phyloP scores from a whole-genome alignment of 2,888 invertebrate genomes.

The Agrotis puta region DNA sequence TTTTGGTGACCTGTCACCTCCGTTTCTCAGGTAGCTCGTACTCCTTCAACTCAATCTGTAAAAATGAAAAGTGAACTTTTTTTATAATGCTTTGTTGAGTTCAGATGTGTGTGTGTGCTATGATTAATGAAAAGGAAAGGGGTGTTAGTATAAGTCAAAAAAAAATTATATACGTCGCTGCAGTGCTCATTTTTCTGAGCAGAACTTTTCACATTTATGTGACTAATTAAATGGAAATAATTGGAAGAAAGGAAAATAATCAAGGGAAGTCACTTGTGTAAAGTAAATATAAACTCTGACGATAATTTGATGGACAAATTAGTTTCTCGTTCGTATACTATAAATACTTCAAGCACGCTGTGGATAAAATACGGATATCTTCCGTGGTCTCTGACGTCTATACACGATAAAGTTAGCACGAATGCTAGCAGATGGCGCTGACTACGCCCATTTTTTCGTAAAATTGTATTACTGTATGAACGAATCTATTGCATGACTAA shows the following conservation, averaged over 20 bases:
- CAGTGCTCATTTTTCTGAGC: too few species aligned
- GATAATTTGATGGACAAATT: too few species aligned
- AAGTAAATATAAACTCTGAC: too few species aligned
- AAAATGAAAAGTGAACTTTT: neutral
- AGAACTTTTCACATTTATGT: too few species aligned
- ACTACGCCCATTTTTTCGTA: neutral
- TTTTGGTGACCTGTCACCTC: slow-evolving; percentile 47
- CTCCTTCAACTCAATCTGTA: slow-evolving; percentile 51
- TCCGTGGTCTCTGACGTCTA: neutral
- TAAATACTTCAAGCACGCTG: too few species aligned
- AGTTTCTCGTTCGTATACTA: too few species aligned
- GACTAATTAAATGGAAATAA: too few species aligned
- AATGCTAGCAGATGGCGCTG: slow-evolving; percentile 22
- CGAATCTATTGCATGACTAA: slow-evolving; percentile 19
- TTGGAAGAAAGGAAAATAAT: too few species aligned
- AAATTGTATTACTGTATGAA: slow-evolving; percentile 2
- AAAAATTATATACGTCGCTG: too few species aligned
- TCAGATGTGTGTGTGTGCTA: neutral
- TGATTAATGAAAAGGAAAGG: neutral
- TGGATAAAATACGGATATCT: neutral
- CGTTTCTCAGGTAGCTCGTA: neutral
- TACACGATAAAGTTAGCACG: neutral
- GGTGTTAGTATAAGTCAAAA: too few species aligned
- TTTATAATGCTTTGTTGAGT: too few species aligned
- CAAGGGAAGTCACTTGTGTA: too few species aligned